Percentiles rank a stretch among this genome's conserved stretches.
phyloP scores from a whole-genome alignment of 2,797 vertebrate species.

The Denticeps clupeoides region DNA sequence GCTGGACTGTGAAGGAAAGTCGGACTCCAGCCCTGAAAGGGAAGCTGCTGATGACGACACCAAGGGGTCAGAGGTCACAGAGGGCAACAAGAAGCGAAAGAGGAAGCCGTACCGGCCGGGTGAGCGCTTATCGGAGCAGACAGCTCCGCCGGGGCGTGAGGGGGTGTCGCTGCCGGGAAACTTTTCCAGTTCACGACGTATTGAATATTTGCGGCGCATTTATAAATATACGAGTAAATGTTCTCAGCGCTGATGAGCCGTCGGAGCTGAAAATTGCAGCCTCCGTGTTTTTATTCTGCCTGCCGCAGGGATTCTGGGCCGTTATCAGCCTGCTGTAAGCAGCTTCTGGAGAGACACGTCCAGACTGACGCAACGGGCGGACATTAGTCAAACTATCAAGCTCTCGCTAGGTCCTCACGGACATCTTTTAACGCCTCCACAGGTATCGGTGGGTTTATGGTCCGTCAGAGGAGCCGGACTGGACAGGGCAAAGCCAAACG shows the following conservation, averaged over 20 bases:
- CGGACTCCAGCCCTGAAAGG: conserved; percentile 89
- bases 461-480: conserved; percentile 84
- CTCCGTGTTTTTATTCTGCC: no score
- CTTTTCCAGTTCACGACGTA: conserved; percentile 29
- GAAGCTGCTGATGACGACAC: conserved; percentile 67
- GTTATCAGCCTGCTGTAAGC: no score
- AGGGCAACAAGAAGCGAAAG: conserved; percentile 82
- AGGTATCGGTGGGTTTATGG: conserved; percentile 98
- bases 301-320: no score
- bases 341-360: no score
- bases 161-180: conserved; percentile 28
- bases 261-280: no score
- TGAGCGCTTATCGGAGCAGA: conserved; percentile 38
- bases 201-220: no score
- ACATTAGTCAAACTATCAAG: no score
- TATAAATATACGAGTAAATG: no score
- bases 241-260: no score
- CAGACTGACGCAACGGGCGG: no score
- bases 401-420: background rate
- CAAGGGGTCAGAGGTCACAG: conserved; percentile 64
- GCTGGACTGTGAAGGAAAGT: conserved; percentile 86
- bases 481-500: conserved; percentile 75
- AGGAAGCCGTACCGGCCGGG: conserved; percentile 93
- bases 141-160: conserved; percentile 36
- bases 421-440: conserved; percentile 8